Conservation (phyloP, 1,140 invertebrate species). For the Hesperophylax magnus region DNA sequence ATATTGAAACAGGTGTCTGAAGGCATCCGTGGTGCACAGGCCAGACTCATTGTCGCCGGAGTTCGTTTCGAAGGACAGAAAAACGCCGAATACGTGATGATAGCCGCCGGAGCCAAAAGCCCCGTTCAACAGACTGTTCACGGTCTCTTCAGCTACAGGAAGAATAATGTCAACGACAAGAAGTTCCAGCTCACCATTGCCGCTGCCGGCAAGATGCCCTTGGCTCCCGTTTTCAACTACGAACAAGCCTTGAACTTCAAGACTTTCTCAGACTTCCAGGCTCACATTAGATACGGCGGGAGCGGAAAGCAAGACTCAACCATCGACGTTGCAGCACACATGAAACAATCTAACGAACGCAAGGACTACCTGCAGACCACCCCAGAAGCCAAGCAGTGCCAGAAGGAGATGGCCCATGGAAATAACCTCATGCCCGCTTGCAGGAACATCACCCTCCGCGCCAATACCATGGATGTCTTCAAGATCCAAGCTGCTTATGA, state of each 20-base stretch:
- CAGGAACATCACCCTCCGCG: conserved; percentile 68
- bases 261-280: conserved; percentile 66
- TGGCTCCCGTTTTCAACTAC: conserved; percentile 68
- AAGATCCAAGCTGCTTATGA: conserved; percentile 67
- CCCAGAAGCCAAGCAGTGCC: conserved; percentile 65
- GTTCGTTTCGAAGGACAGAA: conserved; percentile 68
- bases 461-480: conserved; percentile 68
- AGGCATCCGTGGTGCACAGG: conserved; percentile 68
- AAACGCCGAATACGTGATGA: conserved; percentile 66
- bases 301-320: conserved; percentile 58
- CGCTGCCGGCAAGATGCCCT: conserved; percentile 63
- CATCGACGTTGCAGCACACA: conserved; percentile 66
- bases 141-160: conserved; percentile 64
- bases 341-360: conserved; percentile 68
- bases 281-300: conserved; percentile 68
- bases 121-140: conserved; percentile 70
- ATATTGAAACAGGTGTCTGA: conserved; percentile 67
- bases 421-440: conserved; percentile 72
- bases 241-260: conserved; percentile 68
- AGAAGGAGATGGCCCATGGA: conserved; percentile 67
- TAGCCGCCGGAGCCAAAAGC: conserved; percentile 69
- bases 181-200: conserved; percentile 65
- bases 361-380: conserved; percentile 66
- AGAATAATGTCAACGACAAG: conserved; percentile 59
- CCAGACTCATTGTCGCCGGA: conserved; percentile 68